phyloP scores from a whole-genome alignment of 2,888 invertebrate genomes.

The Tupiocoris notatus region DNA sequence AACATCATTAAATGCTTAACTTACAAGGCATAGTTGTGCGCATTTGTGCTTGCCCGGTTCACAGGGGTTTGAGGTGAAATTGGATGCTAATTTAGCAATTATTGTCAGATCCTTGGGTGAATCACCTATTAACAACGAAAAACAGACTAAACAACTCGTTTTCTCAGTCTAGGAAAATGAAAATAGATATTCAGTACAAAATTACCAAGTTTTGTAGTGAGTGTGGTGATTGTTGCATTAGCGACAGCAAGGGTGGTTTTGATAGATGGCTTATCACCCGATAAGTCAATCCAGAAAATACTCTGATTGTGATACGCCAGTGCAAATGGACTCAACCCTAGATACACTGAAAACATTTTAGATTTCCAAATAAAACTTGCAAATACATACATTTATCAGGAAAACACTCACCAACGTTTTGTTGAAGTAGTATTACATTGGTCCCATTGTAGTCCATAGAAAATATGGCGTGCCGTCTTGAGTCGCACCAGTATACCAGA shows the following conservation, averaged over 20 bases:
- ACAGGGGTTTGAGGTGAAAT: constrained; percentile 28
- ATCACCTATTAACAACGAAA: constrained; percentile 56
- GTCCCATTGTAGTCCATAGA: constrained; percentile 31
- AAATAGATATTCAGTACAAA: too few species aligned
- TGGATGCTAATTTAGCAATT: constrained; percentile 55
- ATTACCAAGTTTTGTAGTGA: constrained; percentile 11
- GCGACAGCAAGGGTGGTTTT: background rate
- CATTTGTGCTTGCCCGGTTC: constrained; percentile 65
- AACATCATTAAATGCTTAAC: too few species aligned
- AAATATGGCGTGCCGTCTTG: constrained; percentile 3
- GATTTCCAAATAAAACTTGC: too few species aligned
- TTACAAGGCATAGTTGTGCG: constrained; percentile 69
- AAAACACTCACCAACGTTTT: constrained; percentile 3
- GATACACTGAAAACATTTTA: too few species aligned
- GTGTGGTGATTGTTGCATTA: constrained; percentile 6
- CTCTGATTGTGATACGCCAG: constrained; percentile 15
- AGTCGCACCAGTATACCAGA: constrained; percentile 29
- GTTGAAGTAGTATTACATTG: constrained; percentile 9
- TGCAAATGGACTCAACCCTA: constrained; percentile 21
- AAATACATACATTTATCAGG: too few species aligned
- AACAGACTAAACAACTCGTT: too few species aligned
- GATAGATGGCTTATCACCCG: constrained; percentile 11
- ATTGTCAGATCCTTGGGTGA: constrained; percentile 64
- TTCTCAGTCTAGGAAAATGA: too few species aligned
- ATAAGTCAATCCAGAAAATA: constrained; percentile 31